Conservation (phyloP, 1,140 invertebrate genomes). For the Andricus grossulariae region DNA sequence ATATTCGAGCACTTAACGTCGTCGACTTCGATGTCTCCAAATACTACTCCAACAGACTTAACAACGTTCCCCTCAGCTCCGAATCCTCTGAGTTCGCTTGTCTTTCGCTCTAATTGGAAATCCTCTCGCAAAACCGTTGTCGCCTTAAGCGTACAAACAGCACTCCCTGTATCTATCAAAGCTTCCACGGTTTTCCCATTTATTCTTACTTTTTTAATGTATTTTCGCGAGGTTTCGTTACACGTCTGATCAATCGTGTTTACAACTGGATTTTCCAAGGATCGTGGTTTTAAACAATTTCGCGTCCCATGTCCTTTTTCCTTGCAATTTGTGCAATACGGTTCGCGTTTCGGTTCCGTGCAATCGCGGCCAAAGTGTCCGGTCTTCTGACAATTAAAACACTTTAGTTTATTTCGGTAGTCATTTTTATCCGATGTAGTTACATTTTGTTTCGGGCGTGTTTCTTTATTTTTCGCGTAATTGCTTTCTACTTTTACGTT, state of each 20-base stretch:
- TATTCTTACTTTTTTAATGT: conserved; percentile 40
- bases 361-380: conserved; percentile 47
- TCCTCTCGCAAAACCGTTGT: conserved; percentile 32
- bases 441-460: background rate
- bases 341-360: conserved; percentile 34
- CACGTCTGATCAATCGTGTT: background rate
- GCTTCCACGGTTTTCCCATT: conserved; percentile 32
- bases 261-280: conserved; percentile 18
- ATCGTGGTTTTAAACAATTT: conserved; percentile 42
- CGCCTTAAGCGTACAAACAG: conserved; percentile 46
- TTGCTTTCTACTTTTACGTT: too few species aligned
- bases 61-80: conserved; percentile 31
- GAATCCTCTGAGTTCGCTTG: conserved; percentile 38
- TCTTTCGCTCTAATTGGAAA: conserved; percentile 26
- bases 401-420: conserved; percentile 37
- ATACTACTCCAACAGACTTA: conserved; percentile 40
- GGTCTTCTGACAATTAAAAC: conserved; percentile 45
- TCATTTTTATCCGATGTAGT: background rate
- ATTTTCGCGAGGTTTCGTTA: conserved; percentile 28
- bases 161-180: conserved; percentile 46
- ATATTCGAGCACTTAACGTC: too few species aligned
- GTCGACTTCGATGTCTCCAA: too few species aligned
- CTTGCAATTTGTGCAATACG: conserved; percentile 39
- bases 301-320: conserved; percentile 42
- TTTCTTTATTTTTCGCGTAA: conserved; percentile 17